These are phyloP conservation scores for Macrosteles quadrilineatus DNA, from an alignment of 1,140 invertebrate species.

Conservation along the genomic window DNA sequence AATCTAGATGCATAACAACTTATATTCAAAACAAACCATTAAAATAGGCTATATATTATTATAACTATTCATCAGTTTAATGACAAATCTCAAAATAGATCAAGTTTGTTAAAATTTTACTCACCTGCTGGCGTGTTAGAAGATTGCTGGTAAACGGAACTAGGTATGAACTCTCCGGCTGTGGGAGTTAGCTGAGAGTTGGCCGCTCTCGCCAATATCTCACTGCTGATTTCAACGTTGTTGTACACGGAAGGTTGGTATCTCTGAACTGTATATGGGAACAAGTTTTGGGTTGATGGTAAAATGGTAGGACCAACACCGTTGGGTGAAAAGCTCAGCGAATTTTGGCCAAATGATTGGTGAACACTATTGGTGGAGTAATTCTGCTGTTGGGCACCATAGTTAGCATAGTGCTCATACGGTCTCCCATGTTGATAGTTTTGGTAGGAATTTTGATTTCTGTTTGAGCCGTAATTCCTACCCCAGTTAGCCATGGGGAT, in stretches of 20 bases:
- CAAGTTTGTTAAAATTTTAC: no score
- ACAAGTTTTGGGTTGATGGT: neutral
- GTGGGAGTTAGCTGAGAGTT: constrained; percentile 17
- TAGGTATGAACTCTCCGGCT: constrained; percentile 25
- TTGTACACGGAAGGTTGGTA: neutral
- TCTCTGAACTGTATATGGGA: neutral
- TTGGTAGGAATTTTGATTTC: constrained; percentile 13
- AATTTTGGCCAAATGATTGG: neutral
- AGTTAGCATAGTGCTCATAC: neutral
- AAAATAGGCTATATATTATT: no score
- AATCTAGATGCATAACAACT: no score
- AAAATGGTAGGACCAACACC: neutral
- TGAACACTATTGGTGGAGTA: neutral
- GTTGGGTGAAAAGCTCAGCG: neutral
- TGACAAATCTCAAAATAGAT: no score
- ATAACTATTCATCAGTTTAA: no score
- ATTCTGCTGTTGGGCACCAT: neutral
- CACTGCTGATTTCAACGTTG: neutral
- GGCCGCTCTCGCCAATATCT: constrained; percentile 17
- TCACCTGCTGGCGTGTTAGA: neutral
- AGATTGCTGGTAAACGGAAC: constrained; percentile 5
- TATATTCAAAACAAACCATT: no score
- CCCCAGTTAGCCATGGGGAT: constrained; percentile 23
- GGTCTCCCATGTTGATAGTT: neutral
- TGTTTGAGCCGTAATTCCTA: neutral